Conservation (phyloP, 2,797 vertebrate species). For the Semaprochilodus insignis region DNA sequence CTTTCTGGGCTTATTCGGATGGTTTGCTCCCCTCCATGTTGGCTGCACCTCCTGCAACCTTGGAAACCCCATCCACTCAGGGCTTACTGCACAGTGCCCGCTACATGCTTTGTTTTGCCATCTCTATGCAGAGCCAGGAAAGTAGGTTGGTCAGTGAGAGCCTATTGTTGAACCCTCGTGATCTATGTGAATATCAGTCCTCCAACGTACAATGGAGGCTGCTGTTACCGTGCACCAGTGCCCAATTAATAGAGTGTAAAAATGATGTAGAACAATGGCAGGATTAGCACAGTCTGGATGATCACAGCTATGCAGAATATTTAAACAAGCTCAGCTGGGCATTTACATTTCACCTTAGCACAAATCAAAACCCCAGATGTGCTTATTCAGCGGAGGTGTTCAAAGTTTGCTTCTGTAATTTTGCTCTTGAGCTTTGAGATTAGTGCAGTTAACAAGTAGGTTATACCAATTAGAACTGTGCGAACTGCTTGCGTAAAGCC, state of each 20-base stretch:
- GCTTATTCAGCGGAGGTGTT: background rate
- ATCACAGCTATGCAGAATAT: background rate
- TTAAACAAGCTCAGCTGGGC: background rate
- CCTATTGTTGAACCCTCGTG: slow-evolving; percentile 46
- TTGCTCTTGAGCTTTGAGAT: too few relatives aligned
- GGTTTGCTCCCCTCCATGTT: background rate
- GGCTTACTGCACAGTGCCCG: slow-evolving; percentile 54
- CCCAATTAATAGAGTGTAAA: slow-evolving; percentile 22
- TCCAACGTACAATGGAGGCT: slow-evolving; percentile 34
- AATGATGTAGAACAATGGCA: slow-evolving; percentile 53
- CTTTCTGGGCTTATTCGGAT: slow-evolving; percentile 25
- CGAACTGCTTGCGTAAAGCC: background rate
- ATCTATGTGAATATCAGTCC: slow-evolving; percentile 7
- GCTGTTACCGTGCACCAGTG: slow-evolving; percentile 16
- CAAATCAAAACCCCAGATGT: background rate
- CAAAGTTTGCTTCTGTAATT: background rate
- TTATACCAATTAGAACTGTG: background rate
- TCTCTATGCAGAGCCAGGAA: slow-evolving; percentile 54
- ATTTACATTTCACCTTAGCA: background rate
- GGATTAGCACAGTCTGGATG: background rate
- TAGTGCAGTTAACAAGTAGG: background rate
- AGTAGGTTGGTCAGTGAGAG: slow-evolving; percentile 59
- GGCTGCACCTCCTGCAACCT: background rate
- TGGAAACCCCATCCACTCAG: slow-evolving; percentile 46
- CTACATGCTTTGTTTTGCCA: slow-evolving; percentile 61